phyloP scores from a whole-genome alignment of 2,113 vertebrate species.

The Percopsis transmontana region DNA sequence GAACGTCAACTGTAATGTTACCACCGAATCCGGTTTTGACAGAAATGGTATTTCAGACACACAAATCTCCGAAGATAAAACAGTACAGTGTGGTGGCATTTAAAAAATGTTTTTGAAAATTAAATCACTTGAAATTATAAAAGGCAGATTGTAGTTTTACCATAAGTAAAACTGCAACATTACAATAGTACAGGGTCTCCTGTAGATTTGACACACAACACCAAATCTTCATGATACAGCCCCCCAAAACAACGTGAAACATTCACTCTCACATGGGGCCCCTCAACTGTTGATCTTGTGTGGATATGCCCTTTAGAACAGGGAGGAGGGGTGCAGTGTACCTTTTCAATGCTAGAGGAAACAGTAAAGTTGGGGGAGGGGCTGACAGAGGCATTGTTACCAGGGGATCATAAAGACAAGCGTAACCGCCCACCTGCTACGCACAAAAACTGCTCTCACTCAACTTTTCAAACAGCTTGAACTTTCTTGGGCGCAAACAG shows the following conservation, averaged over 20 bases:
- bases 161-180: too few relatives aligned
- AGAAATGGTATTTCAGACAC: neutral
- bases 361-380: conserved; percentile 31
- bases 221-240: neutral
- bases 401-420: conserved; percentile 42
- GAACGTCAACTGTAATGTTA: neutral
- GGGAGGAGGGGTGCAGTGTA: neutral
- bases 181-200: conserved; percentile 20
- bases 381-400: conserved; percentile 47
- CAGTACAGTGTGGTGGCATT: neutral
- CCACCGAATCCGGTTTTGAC: neutral
- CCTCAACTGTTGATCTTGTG: conserved; percentile 2
- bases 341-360: conserved; percentile 9
- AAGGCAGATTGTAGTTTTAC: too few relatives aligned
- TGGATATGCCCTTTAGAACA: conserved; percentile 15
- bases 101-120: too few relatives aligned
- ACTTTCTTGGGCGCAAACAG: too few relatives aligned
- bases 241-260: neutral
- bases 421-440: conserved; percentile 26
- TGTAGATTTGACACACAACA: conserved; percentile 3
- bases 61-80: neutral
- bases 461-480: too few relatives aligned
- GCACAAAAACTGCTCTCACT: too few relatives aligned
- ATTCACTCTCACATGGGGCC: neutral
- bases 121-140: too few relatives aligned